phyloP scores from a whole-genome alignment of 1,140 invertebrate species.

The Brachionus plicatilis region DNA sequence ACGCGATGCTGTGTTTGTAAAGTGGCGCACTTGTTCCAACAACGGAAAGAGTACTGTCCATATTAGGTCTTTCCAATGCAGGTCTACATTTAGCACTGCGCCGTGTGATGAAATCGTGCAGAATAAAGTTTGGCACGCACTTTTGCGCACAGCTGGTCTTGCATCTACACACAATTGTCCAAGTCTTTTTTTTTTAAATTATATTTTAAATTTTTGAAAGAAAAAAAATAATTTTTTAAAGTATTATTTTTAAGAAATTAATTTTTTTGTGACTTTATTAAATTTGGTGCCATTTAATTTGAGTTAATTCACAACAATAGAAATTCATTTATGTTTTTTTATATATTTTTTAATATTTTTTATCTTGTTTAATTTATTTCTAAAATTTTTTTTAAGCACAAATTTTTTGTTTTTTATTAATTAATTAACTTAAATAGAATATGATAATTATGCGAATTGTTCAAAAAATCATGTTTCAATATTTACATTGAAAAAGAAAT shows the following conservation, averaged over 20 bases:
- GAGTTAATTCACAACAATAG: too few species aligned
- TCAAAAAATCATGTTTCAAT: too few species aligned
- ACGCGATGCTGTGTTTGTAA: slow-evolving; percentile 83
- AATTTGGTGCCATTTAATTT: too few species aligned
- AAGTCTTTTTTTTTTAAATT: slow-evolving; percentile 71
- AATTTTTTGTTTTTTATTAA: too few species aligned
- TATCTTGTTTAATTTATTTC: too few species aligned
- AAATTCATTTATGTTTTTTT: too few species aligned
- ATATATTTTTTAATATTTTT: too few species aligned
- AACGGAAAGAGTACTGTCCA: slow-evolving; percentile 81
- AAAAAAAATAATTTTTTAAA: too few species aligned
- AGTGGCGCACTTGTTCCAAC: slow-evolving; percentile 79
- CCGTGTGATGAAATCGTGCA: slow-evolving; percentile 94
- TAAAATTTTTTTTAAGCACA: too few species aligned
- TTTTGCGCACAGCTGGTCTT: slow-evolving; percentile 89
- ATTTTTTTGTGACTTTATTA: slow-evolving; percentile 67
- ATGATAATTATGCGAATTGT: too few species aligned
- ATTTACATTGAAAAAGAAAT: too few species aligned
- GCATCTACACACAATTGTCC: slow-evolving; percentile 89
- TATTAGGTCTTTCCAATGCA: slow-evolving; percentile 67
- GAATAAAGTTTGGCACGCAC: slow-evolving; percentile 95
- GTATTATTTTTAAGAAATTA: slow-evolving; percentile 56
- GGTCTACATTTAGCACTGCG: slow-evolving; percentile 67
- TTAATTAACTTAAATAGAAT: too few species aligned
- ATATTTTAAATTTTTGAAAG: slow-evolving; percentile 68